Conservation (phyloP, 1,140 invertebrate genomes). For the Apis dorsata region DNA sequence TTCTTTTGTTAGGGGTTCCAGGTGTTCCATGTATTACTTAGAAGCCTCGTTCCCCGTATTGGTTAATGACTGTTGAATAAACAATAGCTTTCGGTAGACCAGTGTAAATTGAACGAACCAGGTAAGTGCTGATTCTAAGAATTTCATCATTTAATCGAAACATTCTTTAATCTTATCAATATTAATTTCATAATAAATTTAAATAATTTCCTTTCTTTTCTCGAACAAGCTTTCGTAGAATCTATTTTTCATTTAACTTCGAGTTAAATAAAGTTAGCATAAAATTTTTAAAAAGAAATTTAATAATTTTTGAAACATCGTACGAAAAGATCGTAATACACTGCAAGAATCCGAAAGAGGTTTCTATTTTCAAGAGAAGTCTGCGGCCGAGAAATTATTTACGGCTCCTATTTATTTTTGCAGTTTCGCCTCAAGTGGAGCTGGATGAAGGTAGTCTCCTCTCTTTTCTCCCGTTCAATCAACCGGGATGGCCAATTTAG, state of each 20-base stretch:
- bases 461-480: background rate
- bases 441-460: constrained; percentile 14
- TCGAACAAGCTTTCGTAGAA: background rate
- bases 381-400: constrained; percentile 28
- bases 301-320: background rate
- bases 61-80: background rate
- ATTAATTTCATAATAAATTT: too few relatives aligned
- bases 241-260: background rate
- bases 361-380: constrained; percentile 29
- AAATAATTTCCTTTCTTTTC: background rate
- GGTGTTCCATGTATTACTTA: background rate
- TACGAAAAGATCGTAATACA: background rate
- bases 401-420: constrained; percentile 34
- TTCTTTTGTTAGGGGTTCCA: background rate
- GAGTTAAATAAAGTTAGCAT: background rate
- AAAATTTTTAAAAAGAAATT: too few relatives aligned
- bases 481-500: constrained; percentile 24
- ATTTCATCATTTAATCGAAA: background rate
- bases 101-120: too few relatives aligned
- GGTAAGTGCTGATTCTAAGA: too few relatives aligned
- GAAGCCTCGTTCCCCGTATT: background rate
- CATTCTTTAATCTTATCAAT: too few relatives aligned
- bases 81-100: background rate
- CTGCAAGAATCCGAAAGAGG: background rate
- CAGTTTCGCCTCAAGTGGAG: constrained; percentile 26